Percentiles rank a stretch among this genome's conserved stretches.
Evolutionary conservation across 2,888 invertebrate species (phyloP).

Genomic region (Macroteleia sp.): DNA sequence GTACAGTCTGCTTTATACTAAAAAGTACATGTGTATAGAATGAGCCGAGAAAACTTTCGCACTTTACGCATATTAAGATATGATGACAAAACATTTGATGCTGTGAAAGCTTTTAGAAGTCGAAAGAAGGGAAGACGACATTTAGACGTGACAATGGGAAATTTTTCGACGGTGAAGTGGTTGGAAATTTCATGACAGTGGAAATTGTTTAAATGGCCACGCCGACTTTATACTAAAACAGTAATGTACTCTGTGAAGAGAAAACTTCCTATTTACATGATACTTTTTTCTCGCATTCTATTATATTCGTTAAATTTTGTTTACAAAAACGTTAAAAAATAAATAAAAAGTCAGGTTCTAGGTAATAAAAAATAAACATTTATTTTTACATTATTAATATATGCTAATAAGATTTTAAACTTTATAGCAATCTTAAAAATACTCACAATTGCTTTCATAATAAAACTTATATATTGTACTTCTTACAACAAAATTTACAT

Average conservation of each 20-base stretch:
- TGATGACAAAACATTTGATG: constrained; percentile 55
- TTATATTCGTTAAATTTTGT: background rate
- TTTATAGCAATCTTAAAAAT: too few species aligned
- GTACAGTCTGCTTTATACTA: too few species aligned
- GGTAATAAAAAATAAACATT: too few species aligned
- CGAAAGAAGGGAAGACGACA: constrained; percentile 27
- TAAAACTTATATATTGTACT: too few species aligned
- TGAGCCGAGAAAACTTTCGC: constrained; percentile 36
- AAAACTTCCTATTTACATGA: constrained; percentile 33
- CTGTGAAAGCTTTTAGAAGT: constrained; percentile 55
- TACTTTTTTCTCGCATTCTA: constrained; percentile 15
- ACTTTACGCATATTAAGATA: constrained; percentile 43
- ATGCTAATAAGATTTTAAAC: too few species aligned
- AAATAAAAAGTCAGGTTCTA: too few species aligned
- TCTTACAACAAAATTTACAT: too few species aligned
- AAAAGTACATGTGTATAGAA: constrained; percentile 38
- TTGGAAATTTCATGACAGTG: constrained; percentile 38
- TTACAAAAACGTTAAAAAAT: too few species aligned
- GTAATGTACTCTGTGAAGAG: constrained; percentile 18
- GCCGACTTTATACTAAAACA: constrained; percentile 30
- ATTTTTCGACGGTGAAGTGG: constrained; percentile 44
- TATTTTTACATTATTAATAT: too few species aligned
- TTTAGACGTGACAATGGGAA: constrained; percentile 45
- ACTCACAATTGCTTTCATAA: too few species aligned
- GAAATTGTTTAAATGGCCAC: constrained; percentile 41